phyloP scores from a whole-genome alignment of 2,888 invertebrate species.

The Mythimna lalbum region DNA sequence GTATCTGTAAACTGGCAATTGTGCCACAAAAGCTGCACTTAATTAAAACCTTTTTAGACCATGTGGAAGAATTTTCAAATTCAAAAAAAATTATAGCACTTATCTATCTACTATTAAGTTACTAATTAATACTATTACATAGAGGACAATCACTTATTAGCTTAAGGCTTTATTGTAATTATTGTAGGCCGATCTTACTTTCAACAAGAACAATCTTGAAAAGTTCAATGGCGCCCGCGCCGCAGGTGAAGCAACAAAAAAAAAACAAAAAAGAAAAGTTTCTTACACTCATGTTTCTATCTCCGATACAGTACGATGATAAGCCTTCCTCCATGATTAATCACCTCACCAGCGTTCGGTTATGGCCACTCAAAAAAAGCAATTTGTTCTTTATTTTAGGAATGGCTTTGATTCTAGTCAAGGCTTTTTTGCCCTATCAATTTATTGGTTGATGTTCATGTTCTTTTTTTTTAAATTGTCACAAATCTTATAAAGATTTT shows the following conservation, averaged over 20 bases:
- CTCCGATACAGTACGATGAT: constrained; percentile 72
- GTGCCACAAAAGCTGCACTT: background rate
- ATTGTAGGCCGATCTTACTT: constrained; percentile 1
- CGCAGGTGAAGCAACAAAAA: constrained; percentile 54
- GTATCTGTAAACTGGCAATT: background rate
- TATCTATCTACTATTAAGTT: too few relatives aligned
- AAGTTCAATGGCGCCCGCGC: constrained; percentile 37
- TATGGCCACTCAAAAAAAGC: constrained; percentile 66
- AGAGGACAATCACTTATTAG: background rate
- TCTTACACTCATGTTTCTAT: constrained; percentile 65
- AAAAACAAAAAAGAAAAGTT: constrained; percentile 46
- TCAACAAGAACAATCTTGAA: constrained; percentile 16
- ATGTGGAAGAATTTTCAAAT: too few relatives aligned
- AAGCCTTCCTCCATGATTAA: constrained; percentile 73
- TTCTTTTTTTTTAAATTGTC: constrained; percentile 48
- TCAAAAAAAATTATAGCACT: background rate
- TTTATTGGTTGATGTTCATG: constrained; percentile 60
- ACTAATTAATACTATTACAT: too few relatives aligned
- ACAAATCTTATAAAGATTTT: constrained; percentile 39
- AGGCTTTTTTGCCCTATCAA: constrained; percentile 63
- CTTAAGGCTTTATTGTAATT: background rate
- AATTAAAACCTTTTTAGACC: background rate
- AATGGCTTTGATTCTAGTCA: constrained; percentile 59
- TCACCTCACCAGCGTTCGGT: constrained; percentile 66
- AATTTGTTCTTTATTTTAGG: constrained; percentile 75